Conservation (phyloP, 2,113 vertebrate genomes). For the Sardina pilchardus region DNA sequence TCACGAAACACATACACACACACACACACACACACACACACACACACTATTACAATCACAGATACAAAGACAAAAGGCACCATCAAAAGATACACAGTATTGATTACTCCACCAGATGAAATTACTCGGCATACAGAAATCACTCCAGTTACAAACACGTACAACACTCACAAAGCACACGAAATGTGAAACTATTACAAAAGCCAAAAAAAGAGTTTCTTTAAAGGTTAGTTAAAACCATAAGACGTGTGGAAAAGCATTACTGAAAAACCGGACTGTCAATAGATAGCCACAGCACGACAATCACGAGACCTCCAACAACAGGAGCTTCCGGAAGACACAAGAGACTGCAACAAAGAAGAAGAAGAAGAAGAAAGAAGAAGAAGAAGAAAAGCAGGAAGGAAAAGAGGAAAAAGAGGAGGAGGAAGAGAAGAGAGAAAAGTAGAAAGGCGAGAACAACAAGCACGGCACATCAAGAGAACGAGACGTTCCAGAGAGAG, state of each 20-base stretch:
- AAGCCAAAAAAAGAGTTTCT: neutral
- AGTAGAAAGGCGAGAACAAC: constrained; percentile 18
- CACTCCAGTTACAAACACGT: constrained; percentile 17
- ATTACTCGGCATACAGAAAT: neutral
- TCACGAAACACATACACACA: constrained; percentile 13
- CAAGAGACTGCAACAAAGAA: neutral
- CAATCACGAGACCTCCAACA: neutral
- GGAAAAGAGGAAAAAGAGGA: neutral
- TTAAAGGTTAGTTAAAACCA: neutral
- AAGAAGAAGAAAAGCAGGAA: neutral
- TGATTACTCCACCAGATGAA: neutral
- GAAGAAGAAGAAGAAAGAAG: neutral
- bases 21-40: constrained; percentile 18
- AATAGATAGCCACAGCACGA: neutral
- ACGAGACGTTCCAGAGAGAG: neutral
- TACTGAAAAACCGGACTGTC: neutral
- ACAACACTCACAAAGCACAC: constrained; percentile 13
- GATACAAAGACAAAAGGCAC: neutral
- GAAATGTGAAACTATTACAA: neutral
- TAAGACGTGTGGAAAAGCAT: neutral
- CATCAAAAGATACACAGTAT: neutral
- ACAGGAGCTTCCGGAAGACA: neutral
- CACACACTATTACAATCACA: neutral
- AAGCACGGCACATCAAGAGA: neutral
- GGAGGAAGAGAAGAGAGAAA: neutral